Percentiles rank a stretch among this genome's conserved stretches.
These are phyloP conservation scores for Acrocyrtus sp. DNA, from an alignment of 2,888 invertebrate genomes.

Conservation along the genomic window DNA sequence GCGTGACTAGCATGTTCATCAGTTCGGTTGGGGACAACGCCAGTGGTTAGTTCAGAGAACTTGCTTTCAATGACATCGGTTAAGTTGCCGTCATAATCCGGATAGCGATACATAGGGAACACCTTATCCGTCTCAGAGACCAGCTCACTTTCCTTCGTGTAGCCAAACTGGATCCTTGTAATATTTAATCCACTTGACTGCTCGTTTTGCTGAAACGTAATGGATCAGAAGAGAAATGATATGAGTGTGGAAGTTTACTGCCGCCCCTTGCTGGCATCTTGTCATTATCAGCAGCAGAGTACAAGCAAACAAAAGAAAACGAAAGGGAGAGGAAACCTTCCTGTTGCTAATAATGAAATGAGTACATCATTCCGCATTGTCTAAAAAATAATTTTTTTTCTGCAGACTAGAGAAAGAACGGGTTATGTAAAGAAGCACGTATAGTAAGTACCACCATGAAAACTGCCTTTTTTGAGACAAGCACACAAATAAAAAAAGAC, in stretches of 20 bases:
- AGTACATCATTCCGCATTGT: too few relatives aligned
- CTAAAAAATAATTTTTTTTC: too few relatives aligned
- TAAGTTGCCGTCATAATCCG: constrained; percentile 38
- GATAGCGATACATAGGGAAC: constrained; percentile 37
- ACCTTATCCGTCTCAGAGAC: constrained; percentile 30
- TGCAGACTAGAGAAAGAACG: too few relatives aligned
- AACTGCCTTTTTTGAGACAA: too few relatives aligned
- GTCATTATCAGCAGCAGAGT: too few relatives aligned
- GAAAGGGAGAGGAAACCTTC: too few relatives aligned
- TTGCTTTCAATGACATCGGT: constrained; percentile 49
- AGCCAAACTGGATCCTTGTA: constrained; percentile 46
- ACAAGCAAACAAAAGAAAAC: neutral
- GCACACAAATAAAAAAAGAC: too few relatives aligned
- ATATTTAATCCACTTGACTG: constrained; percentile 44
- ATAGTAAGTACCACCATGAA: too few relatives aligned
- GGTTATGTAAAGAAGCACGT: too few relatives aligned
- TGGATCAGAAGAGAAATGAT: neutral
- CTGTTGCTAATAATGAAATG: too few relatives aligned
- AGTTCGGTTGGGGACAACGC: constrained; percentile 32
- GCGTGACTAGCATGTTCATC: constrained; percentile 33
- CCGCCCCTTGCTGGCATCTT: too few relatives aligned
- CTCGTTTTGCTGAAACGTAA: constrained; percentile 40
- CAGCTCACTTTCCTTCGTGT: constrained; percentile 26
- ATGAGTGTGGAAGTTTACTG: constrained; percentile 13
- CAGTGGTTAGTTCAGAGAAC: constrained; percentile 41